Conservation (phyloP, 1,140 invertebrate genomes). For the Coptotermes formosanus region DNA sequence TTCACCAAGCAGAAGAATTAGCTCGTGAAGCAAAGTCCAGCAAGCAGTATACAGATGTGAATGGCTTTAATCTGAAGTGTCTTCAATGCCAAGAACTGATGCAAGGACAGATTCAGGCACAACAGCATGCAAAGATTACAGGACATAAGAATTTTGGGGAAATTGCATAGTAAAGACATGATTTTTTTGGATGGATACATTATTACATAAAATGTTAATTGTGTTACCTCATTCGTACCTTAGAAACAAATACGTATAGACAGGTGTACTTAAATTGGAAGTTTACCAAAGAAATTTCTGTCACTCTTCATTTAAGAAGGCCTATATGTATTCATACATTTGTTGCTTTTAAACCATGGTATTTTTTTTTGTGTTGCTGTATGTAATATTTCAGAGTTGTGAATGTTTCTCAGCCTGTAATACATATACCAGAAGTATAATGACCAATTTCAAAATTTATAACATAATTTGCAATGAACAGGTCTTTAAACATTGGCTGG, state of each 20-base stretch:
- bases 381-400: no score
- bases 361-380: no score
- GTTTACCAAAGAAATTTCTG: not conserved
- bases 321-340: not conserved
- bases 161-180: slow-evolving; percentile 45
- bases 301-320: not conserved
- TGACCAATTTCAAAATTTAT: no score
- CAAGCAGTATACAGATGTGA: slow-evolving; percentile 85
- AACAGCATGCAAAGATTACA: slow-evolving; percentile 79
- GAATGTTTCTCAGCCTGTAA: no score
- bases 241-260: no score
- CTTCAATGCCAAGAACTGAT: slow-evolving; percentile 71
- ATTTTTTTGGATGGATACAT: slow-evolving; percentile 28
- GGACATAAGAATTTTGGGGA: slow-evolving; percentile 89
- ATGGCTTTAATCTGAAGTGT: slow-evolving; percentile 83
- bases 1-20: slow-evolving; percentile 77
- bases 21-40: slow-evolving; percentile 84
- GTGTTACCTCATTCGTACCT: not conserved
- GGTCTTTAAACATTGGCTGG: no score
- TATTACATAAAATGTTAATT: slow-evolving; percentile 33
- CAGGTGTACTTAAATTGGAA: not conserved
- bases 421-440: no score
- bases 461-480: no score
- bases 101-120: slow-evolving; percentile 75
- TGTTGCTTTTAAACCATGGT: not conserved